These are phyloP conservation scores for Actinemys pallida DNA, from an alignment of 2,113 vertebrate genomes.

Conservation along the genomic window DNA sequence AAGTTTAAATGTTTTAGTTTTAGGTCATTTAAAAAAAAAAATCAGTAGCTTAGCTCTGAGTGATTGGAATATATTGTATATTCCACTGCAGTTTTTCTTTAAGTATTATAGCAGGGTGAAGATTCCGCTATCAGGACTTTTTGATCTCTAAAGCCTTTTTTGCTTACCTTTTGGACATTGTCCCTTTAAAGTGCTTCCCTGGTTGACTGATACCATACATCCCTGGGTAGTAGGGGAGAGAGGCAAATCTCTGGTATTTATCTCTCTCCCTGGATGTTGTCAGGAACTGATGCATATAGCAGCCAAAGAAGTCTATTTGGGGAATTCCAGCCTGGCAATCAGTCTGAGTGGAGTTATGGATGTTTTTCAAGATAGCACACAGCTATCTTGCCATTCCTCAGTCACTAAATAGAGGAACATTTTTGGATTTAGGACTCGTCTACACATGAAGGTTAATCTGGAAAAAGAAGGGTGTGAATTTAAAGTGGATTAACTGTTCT, in stretches of 20 bases:
- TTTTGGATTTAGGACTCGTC: background rate
- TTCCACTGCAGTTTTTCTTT: background rate
- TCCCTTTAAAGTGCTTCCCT: background rate
- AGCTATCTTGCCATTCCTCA: background rate
- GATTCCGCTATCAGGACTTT: background rate
- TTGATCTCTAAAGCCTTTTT: background rate
- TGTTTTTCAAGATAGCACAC: background rate
- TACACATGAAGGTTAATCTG: background rate
- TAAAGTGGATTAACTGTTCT: background rate
- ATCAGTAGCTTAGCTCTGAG: background rate
- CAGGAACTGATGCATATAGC: background rate
- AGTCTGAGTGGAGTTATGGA: background rate
- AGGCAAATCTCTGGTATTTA: background rate
- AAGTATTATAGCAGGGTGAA: background rate
- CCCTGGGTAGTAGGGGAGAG: background rate
- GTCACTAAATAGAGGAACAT: background rate
- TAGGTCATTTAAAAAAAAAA: background rate
- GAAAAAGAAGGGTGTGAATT: background rate
- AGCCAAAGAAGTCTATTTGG: background rate
- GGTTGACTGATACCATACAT: background rate
- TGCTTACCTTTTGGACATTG: slow-evolving; percentile 1
- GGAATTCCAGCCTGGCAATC: background rate
- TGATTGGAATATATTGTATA: background rate
- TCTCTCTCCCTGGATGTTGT: slow-evolving; percentile 25
- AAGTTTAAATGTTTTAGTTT: background rate